A percentile compares a stretch with the other conserved stretches of the same genome.
These are phyloP conservation scores for Lordiphosa stackelbergi DNA, from an alignment of 1,140 invertebrate species.

Conservation along the genomic window DNA sequence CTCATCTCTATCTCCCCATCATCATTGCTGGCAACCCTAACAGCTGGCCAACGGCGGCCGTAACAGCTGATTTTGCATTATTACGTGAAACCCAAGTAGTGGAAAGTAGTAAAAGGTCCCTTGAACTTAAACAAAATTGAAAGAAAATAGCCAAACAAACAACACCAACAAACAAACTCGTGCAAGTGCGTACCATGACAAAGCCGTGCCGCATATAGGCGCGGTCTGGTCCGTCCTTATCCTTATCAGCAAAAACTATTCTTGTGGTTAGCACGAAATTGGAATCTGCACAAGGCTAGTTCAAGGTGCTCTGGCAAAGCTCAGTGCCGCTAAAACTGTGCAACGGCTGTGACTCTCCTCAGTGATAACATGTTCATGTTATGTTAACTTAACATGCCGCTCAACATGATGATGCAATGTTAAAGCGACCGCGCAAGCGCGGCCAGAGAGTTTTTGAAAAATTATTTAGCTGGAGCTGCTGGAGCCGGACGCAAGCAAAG, in stretches of 20 bases:
- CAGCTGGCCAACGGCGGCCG: constrained; percentile 18
- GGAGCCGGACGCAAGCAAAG: constrained; percentile 67
- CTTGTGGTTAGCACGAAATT: too few relatives aligned
- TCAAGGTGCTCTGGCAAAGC: too few relatives aligned
- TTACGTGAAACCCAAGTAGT: constrained; percentile 66
- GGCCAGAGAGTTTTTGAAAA: constrained; percentile 28
- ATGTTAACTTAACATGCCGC: constrained; percentile 40
- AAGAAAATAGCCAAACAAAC: constrained; percentile 1
- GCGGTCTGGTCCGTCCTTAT: background rate
- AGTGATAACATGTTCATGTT: background rate
- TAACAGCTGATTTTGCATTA: constrained; percentile 50
- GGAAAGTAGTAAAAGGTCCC: constrained; percentile 31
- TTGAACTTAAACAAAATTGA: constrained; percentile 40
- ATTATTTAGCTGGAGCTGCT: constrained; percentile 70
- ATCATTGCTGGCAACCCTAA: constrained; percentile 6
- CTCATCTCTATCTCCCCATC: too few relatives aligned
- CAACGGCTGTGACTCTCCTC: constrained; percentile 16
- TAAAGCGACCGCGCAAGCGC: constrained; percentile 32
- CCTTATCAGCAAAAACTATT: constrained; percentile 3
- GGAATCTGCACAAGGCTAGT: too few relatives aligned
- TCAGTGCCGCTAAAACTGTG: constrained; percentile 30
- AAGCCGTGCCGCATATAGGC: too few relatives aligned
- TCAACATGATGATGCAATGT: constrained; percentile 10
- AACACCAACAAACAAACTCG: background rate
- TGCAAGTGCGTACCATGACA: too few relatives aligned